Evolutionary conservation across 2,797 vertebrate species (phyloP).

Genomic region (Helostoma temminkii): DNA sequence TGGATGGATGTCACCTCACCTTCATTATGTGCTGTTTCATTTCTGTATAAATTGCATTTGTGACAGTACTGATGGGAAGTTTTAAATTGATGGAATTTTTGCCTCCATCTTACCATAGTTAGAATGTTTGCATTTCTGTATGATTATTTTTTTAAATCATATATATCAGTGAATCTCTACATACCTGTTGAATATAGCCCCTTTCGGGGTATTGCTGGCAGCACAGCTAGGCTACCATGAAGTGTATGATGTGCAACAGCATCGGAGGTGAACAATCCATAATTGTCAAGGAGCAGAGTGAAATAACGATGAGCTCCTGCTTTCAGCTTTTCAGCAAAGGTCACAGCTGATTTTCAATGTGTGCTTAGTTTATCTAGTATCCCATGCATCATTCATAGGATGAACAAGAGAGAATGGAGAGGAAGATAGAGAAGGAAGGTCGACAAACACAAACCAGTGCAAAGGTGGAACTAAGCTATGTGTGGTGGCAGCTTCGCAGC

Average conservation of each 20-base stretch:
- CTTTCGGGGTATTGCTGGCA: neutral
- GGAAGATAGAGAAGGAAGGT: neutral
- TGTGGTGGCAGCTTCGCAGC: no score
- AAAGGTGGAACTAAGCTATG: neutral
- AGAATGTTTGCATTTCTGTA: no score
- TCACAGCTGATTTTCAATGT: constrained; percentile 49
- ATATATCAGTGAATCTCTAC: no score
- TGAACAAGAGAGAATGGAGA: neutral
- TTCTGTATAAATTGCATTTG: no score
- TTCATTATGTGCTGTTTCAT: no score
- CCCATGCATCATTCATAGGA: constrained; percentile 39
- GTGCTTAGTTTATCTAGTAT: constrained; percentile 2
- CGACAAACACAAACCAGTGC: constrained; percentile 2
- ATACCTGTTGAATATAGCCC: no score
- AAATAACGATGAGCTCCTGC: constrained; percentile 3
- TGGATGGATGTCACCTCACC: no score
- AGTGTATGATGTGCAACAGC: neutral
- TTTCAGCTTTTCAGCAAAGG: constrained; percentile 43
- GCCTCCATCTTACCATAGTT: no score
- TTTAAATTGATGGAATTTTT: no score
- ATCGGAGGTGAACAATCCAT: constrained; percentile 15
- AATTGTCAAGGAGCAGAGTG: constrained; percentile 23
- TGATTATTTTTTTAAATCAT: no score
- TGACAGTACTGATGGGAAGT: no score
- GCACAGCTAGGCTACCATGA: neutral